Base-by-base conservation (phyloP, 2,888 invertebrate species). In the Resseliella maxima region DNA sequence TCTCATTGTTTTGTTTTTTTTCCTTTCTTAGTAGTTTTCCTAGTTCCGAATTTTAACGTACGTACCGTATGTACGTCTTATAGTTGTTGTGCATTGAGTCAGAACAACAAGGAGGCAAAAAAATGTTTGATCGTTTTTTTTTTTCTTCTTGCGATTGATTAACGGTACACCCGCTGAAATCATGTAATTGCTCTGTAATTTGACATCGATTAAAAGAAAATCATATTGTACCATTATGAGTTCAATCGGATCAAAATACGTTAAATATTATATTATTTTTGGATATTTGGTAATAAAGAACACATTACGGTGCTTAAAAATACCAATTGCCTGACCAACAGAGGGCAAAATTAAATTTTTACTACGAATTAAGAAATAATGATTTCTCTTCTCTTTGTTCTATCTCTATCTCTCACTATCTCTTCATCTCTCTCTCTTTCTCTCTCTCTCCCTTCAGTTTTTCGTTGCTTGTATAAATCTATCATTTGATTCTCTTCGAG, bases 171-270 rank as follows among this genome's bases (percentile, higher is more conserved):
- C 36, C 0, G 3, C 6, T 81, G 15, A 81, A 81, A 64, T 64
- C 27, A 64, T 54, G n/a, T 64, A 64, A 27, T 64, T 64, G 31
- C 24, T 54, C 24, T 5, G 64, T 3, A 64, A 64, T 64, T 31
- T 24, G 31, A 64, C 64, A 64, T 64, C 64, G 64, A 64, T 64
- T 64, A 64, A 64, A 64, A 31, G 64, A 64, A 50, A 21, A 31
- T 64, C 64, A 64, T 27, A 31, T 3, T 31, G 64, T 64, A n/a
- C 27, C 64, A 27, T n/a, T 5, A 54, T 54, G 21, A 18, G n/a
- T 54, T 27, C 8, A 27, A 27, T 21, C 50, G 18, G 50, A 18
- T 50, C 50, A 50, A 50, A 50, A 15, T 50, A 50, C 50, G 15
- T 18, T 21, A 50, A 50, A 50, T 50, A 18, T 10, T 10, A 10